Evolutionary conservation across 2,113 vertebrate genomes (phyloP).

Genomic region (Hylia prasina): DNA sequence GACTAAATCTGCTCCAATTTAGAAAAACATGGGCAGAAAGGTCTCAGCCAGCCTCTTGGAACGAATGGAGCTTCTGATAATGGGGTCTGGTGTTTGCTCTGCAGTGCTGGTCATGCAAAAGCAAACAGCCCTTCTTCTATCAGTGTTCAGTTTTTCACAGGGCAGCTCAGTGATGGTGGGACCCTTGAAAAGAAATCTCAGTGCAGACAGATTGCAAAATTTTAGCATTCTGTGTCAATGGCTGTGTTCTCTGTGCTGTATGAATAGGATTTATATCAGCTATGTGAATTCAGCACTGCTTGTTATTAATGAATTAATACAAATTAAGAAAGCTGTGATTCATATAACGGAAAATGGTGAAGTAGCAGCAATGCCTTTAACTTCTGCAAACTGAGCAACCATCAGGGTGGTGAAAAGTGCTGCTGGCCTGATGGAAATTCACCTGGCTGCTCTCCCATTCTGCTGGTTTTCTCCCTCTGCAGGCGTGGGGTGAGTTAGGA

Average conservation of each 20-base stretch:
- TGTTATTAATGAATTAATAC: neutral
- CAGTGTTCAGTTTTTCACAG: neutral
- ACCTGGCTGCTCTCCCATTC: constrained; percentile 6
- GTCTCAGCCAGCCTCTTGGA: neutral
- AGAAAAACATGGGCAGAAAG: neutral
- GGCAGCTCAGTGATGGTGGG: neutral
- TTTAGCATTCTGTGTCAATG: neutral
- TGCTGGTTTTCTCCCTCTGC: neutral
- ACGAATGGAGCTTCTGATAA: neutral
- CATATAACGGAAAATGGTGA: neutral
- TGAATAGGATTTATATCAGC: neutral
- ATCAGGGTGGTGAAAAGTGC: neutral
- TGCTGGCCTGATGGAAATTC: neutral
- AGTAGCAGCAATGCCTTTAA: neutral
- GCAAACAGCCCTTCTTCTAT: neutral
- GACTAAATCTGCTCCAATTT: neutral
- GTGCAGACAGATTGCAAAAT: neutral
- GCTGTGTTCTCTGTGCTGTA: neutral
- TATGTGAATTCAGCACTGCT: neutral
- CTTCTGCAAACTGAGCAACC: neutral
- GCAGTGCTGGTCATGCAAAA: neutral
- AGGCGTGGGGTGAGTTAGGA: neutral
- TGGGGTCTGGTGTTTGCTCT: neutral
- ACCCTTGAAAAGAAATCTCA: neutral
- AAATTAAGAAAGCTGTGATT: neutral